A percentile compares a stretch with the other conserved stretches of the same genome.
Evolutionary conservation across 30 jellyfish, hydroid and myxozoan species (phyloP).

Genomic region (Cassiopea xamachana): DNA sequence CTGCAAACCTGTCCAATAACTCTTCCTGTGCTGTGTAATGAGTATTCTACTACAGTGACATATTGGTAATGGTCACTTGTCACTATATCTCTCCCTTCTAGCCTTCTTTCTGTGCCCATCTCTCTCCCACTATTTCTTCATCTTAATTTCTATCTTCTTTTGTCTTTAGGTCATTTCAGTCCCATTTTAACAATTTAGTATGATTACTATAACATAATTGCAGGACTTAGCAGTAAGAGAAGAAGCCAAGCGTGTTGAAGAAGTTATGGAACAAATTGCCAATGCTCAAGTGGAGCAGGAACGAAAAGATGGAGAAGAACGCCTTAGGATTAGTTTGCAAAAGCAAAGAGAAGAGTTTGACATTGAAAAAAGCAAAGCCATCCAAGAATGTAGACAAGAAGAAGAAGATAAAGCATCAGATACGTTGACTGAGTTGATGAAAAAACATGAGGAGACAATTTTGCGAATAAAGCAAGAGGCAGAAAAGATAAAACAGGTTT

Average conservation of each 20-base stretch:
- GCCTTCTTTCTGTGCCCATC: neutral
- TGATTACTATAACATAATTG: neutral
- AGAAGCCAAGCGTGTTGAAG: conserved; percentile 46
- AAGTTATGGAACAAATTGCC: conserved; percentile 27
- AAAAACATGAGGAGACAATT: conserved; percentile 34
- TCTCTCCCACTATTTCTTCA: neutral
- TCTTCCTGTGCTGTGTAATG: no score
- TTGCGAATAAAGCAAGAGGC: conserved; percentile 31
- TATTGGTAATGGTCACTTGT: no score
- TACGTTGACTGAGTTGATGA: conserved; percentile 22
- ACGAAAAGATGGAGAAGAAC: conserved; percentile 49
- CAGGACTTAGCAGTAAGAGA: conserved; percentile 1
- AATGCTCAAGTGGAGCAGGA: conserved; percentile 53
- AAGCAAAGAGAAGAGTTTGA: conserved; percentile 31
- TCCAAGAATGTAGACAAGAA: conserved; percentile 16
- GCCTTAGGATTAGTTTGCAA: conserved; percentile 10
- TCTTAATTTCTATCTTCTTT: neutral
- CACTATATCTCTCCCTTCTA: neutral
- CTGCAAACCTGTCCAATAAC: no score
- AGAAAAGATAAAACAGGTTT: conserved; percentile 33
- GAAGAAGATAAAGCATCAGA: conserved; percentile 39
- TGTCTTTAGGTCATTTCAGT: neutral
- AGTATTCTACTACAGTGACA: no score
- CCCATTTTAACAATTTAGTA: no score
- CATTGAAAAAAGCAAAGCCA: conserved; percentile 33